Conservation (phyloP, 2,797 vertebrate species). For the Hylomyscus alleni region DNA sequence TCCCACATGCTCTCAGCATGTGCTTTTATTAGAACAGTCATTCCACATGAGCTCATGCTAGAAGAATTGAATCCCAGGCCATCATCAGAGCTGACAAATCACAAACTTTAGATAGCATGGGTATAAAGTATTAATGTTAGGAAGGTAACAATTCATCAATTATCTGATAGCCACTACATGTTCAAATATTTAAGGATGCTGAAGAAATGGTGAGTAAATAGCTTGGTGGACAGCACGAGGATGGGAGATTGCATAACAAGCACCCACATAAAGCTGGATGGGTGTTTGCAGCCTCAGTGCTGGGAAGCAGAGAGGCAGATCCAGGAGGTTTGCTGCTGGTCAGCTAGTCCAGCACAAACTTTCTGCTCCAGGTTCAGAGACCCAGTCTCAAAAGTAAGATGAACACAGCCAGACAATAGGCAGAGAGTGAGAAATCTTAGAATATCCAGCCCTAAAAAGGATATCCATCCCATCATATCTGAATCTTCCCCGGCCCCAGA, state of each 20-base stretch:
- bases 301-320: not conserved
- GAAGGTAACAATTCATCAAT: not conserved
- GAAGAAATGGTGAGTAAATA: not conserved
- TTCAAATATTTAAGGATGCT: not conserved
- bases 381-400: not conserved
- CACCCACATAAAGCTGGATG: not conserved
- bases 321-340: not conserved
- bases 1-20: not conserved
- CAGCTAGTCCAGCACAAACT: not conserved
- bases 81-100: not conserved
- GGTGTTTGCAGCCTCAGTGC: not conserved
- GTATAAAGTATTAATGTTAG: not conserved
- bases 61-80: not conserved
- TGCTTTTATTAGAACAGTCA: not conserved
- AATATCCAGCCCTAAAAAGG: not conserved
- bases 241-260: not conserved
- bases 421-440: not conserved
- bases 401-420: not conserved
- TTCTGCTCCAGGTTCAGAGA: not conserved
- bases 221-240: not conserved
- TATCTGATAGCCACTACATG: slow-evolving; percentile 1
- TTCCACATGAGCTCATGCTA: not conserved
- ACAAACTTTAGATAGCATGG: not conserved
- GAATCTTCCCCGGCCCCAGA: too few species aligned
- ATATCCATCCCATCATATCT: not conserved